Evolutionary conservation across 2,113 vertebrate genomes (phyloP).

Genomic region (Hemiscyllium ocellatum): DNA sequence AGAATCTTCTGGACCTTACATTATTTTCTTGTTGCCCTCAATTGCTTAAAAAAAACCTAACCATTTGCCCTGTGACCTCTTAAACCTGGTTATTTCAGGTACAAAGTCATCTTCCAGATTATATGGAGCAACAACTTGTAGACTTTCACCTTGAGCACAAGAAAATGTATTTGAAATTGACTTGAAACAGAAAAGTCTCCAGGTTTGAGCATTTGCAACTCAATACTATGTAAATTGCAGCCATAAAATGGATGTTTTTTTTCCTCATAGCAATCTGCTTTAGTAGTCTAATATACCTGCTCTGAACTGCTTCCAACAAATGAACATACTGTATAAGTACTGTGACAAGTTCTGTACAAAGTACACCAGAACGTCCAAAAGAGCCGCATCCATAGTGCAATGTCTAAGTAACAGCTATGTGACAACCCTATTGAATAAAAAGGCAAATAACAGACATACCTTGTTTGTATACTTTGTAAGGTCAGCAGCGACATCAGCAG

Average conservation of each 20-base stretch:
- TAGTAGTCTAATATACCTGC: no score
- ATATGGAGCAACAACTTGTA: neutral
- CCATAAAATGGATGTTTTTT: neutral
- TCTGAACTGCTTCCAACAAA: no score
- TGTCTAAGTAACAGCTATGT: neutral
- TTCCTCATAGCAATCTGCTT: no score
- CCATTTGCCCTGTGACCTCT: neutral
- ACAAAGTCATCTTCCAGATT: neutral
- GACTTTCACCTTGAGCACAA: neutral
- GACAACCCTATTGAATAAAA: neutral
- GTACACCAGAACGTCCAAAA: neutral
- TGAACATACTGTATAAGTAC: no score
- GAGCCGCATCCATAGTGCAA: neutral
- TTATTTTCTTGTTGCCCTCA: neutral
- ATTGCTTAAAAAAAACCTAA: neutral
- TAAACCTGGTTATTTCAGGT: neutral
- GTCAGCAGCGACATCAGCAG: slow-evolving; percentile 89
- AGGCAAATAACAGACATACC: slow-evolving; percentile 56
- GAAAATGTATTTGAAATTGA: neutral
- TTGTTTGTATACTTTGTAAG: slow-evolving; percentile 96
- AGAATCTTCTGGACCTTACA: neutral
- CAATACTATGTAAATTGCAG: neutral
- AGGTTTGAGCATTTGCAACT: neutral
- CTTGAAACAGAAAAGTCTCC: neutral
- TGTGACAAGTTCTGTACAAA: no score